phyloP scores from a whole-genome alignment of 92 coral and sea anemone genomes.

The Paragorgia papillata region DNA sequence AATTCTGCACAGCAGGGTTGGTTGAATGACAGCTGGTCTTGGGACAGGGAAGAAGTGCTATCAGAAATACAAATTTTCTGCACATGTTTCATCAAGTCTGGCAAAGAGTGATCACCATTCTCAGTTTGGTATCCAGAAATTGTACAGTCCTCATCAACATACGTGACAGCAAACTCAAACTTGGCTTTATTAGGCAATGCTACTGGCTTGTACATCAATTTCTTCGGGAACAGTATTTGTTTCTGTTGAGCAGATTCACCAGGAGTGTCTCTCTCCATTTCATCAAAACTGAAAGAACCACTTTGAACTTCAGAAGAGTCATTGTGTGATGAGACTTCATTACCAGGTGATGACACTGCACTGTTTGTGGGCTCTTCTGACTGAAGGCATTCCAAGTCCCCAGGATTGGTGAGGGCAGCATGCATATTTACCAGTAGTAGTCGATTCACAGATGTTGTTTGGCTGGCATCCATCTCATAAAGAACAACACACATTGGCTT shows the following conservation, averaged over 20 bases:
- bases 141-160: conserved; percentile 83
- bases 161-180: conserved; percentile 83
- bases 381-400: conserved; percentile 49
- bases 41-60: conserved; percentile 39
- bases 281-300: conserved; percentile 15
- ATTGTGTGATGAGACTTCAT: neutral
- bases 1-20: conserved; percentile 90
- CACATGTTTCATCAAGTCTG: conserved; percentile 75
- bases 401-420: conserved; percentile 71
- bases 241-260: conserved; percentile 15
- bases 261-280: neutral
- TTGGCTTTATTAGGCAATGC: conserved; percentile 55
- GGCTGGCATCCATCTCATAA: conserved; percentile 58
- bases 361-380: neutral
- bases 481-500: conserved; percentile 69
- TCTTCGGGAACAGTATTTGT: conserved; percentile 11
- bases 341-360: too few species aligned
- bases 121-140: conserved; percentile 86
- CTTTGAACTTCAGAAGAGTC: neutral
- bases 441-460: conserved; percentile 73
- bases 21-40: conserved; percentile 57
- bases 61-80: conserved; percentile 33
- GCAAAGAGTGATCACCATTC: conserved; percentile 74
- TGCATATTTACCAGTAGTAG: conserved; percentile 58
- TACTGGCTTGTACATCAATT: conserved; percentile 66